Evolutionary conservation across 1,140 invertebrate genomes (phyloP).

Genomic region (Zaprionus capensis): DNA sequence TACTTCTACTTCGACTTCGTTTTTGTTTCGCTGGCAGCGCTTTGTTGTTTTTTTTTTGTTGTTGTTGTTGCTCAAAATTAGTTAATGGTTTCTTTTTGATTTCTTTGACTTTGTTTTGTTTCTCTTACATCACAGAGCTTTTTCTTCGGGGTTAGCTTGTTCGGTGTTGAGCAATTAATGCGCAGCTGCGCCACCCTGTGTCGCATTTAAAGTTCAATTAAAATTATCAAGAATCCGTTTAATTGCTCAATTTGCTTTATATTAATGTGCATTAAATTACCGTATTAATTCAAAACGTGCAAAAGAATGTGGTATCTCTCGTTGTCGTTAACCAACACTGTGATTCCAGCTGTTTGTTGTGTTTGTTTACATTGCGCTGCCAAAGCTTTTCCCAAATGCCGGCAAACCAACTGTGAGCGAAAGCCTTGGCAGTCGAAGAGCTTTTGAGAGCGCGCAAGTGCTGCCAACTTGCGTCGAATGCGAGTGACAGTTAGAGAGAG

Average conservation of each 20-base stretch:
- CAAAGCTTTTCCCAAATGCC: slow-evolving; percentile 27
- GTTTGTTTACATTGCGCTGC: slow-evolving; percentile 58
- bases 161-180: not conserved
- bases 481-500: not conserved
- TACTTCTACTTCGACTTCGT: slow-evolving; percentile 17
- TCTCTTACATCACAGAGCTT: slow-evolving; percentile 36
- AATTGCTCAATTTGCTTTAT: slow-evolving; percentile 21
- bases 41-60: slow-evolving; percentile 28
- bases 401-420: slow-evolving; percentile 1
- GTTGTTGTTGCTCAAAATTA: slow-evolving; percentile 20
- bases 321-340: slow-evolving; percentile 22
- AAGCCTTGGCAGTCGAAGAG: not conserved
- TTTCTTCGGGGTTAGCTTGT: slow-evolving; percentile 8
- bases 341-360: slow-evolving; percentile 42
- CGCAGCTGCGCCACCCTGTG: slow-evolving; percentile 21
- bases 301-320: slow-evolving; percentile 4
- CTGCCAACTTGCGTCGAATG: slow-evolving; percentile 31
- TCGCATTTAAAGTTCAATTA: slow-evolving; percentile 26
- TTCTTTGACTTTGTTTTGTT: slow-evolving; percentile 53
- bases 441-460: slow-evolving; percentile 17
- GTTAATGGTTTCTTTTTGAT: slow-evolving; percentile 34
- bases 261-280: not conserved
- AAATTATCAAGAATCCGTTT: slow-evolving; percentile 3
- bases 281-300: not conserved
- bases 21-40: slow-evolving; percentile 11